Evolutionary conservation across 2,797 vertebrate species (phyloP).

Genomic region (Loris lydekkerianus): DNA sequence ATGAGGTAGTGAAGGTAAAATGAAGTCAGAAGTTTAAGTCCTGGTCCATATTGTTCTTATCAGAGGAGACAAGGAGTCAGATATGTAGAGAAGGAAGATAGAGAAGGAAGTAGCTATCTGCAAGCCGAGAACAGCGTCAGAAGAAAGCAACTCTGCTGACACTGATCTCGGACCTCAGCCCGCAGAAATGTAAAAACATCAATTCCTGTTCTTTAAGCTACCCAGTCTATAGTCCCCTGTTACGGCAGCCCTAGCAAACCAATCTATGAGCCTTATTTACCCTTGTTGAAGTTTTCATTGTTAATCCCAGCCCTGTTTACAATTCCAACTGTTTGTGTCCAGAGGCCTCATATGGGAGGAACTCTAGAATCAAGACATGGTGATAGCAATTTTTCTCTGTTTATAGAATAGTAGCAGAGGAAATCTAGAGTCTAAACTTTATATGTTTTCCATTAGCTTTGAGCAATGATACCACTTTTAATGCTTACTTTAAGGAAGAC

Average conservation of each 20-base stretch:
- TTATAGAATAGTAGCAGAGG: slow-evolving; percentile 26
- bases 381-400: neutral
- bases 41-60: neutral
- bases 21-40: neutral
- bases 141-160: neutral
- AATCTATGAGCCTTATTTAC: neutral
- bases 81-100: neutral
- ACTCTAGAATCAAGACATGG: neutral
- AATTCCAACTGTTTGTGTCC: neutral
- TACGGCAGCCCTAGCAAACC: neutral
- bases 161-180: neutral
- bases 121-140: neutral
- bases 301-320: neutral
- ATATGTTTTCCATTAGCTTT: slow-evolving; percentile 70
- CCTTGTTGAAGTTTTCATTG: neutral
- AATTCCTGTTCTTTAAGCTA: neutral
- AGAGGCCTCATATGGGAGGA: neutral
- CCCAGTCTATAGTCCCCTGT: neutral
- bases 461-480: slow-evolving; percentile 64
- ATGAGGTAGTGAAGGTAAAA: neutral
- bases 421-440: slow-evolving; percentile 40
- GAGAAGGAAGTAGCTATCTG: neutral
- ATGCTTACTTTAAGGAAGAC: slow-evolving; percentile 61
- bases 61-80: neutral
- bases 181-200: neutral